Percentiles rank a stretch among this genome's conserved stretches.
phyloP scores from a whole-genome alignment of 2,888 invertebrate genomes.

The Trileptium ribeirensis region DNA sequence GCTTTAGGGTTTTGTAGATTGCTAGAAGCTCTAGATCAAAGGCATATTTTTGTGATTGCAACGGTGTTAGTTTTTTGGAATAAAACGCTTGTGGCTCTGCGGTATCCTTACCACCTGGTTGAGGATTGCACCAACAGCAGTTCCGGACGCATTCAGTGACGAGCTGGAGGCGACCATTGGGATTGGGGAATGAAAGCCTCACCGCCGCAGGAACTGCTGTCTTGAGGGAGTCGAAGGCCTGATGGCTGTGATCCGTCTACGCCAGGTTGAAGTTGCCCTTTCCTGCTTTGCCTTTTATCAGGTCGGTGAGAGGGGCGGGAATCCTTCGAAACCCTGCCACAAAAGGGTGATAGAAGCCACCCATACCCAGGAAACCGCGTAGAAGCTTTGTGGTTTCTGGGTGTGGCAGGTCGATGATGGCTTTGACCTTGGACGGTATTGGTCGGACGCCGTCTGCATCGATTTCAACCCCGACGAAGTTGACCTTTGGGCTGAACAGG shows the following conservation, averaged over 20 bases:
- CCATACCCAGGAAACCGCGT: background rate
- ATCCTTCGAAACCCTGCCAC: conserved; percentile 3
- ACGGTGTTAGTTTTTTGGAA: conserved; percentile 4
- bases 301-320: conserved; percentile 10
- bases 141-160: background rate
- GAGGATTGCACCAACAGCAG: background rate
- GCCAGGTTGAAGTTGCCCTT: background rate
- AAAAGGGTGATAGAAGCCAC: conserved; percentile 9
- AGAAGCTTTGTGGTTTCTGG: background rate
- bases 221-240: conserved; percentile 2
- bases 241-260: background rate
- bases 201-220: background rate
- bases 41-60: background rate
- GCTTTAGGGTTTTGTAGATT: conserved; percentile 1
- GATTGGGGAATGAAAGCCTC: background rate
- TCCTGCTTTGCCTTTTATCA: background rate
- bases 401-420: background rate
- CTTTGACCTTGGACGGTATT: conserved; percentile 1
- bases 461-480: conserved; percentile 7
- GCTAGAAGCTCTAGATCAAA: background rate
- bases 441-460: background rate
- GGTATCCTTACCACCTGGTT: background rate
- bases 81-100: background rate
- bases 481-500: background rate
- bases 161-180: too few relatives aligned